These are phyloP conservation scores for Cheilinus undulatus DNA, from an alignment of 2,113 vertebrate genomes.

Conservation along the genomic window DNA sequence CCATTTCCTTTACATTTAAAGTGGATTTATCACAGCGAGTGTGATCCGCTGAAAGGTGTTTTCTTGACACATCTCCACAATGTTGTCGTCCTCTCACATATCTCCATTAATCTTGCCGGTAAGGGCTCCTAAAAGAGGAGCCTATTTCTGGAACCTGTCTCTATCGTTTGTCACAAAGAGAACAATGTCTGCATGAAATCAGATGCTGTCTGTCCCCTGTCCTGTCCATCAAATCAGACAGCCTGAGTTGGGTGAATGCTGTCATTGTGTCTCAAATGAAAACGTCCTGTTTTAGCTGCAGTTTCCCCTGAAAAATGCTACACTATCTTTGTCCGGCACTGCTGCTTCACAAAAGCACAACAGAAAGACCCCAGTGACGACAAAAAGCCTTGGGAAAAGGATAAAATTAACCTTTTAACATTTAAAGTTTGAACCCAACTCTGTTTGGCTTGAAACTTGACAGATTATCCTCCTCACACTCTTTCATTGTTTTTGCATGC, in stretches of 20 bases:
- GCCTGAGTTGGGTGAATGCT: constrained; percentile 11
- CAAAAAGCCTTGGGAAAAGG: constrained; percentile 4
- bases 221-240: constrained; percentile 47
- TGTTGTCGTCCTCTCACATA: constrained; percentile 19
- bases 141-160: constrained; percentile 23
- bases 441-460: too few species aligned
- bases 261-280: constrained; percentile 14
- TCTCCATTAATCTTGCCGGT: constrained; percentile 40
- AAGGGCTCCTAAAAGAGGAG: neutral
- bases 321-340: constrained; percentile 15
- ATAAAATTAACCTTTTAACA: constrained; percentile 20
- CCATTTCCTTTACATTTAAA: neutral
- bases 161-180: constrained; percentile 25
- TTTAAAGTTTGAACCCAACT: neutral
- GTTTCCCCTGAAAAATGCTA: constrained; percentile 7
- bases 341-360: neutral
- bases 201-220: constrained; percentile 10
- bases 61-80: constrained; percentile 1
- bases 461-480: neutral
- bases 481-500: neutral
- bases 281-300: constrained; percentile 20
- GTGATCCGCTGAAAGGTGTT: neutral
- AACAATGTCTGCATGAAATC: constrained; percentile 19
- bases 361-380: neutral
- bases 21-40: neutral